Percentiles rank a stretch among this genome's conserved stretches.
These are phyloP conservation scores for Theristus sp. DNA, from an alignment of 2,888 invertebrate genomes.

Conservation along the genomic window DNA sequence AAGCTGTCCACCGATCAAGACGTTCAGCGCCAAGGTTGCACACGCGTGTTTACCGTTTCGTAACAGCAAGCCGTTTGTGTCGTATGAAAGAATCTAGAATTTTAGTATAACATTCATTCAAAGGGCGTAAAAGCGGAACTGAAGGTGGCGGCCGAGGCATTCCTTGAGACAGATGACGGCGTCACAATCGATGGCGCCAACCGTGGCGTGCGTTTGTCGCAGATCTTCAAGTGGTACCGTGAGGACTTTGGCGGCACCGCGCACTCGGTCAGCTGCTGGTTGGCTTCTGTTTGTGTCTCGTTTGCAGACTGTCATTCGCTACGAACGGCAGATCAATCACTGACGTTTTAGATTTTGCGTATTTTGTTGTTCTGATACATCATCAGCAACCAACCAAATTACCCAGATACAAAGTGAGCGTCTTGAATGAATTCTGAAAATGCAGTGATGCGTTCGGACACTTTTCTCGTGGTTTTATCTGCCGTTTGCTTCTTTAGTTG, in stretches of 20 bases:
- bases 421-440: no score
- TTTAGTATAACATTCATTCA: neutral
- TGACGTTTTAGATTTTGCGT: neutral
- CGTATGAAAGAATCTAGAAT: neutral
- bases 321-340: neutral
- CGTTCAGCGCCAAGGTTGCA: conserved; percentile 31
- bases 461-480: no score
- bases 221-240: conserved; percentile 36
- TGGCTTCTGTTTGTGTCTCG: neutral
- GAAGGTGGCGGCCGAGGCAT: conserved; percentile 25
- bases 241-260: conserved; percentile 32
- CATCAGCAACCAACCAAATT: no score
- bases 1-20: conserved; percentile 35
- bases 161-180: conserved; percentile 32
- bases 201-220: conserved; percentile 28
- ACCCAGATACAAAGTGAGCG: no score
- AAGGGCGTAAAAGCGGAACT: conserved; percentile 26
- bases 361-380: neutral
- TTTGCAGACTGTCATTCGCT: neutral
- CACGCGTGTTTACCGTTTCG: no score
- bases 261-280: conserved; percentile 12
- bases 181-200: conserved; percentile 28
- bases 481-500: no score
- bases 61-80: neutral
- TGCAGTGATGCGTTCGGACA: no score